These are phyloP conservation scores for Acrocephalus arundinaceus DNA, from an alignment of 2,113 vertebrate species.

Conservation along the genomic window DNA sequence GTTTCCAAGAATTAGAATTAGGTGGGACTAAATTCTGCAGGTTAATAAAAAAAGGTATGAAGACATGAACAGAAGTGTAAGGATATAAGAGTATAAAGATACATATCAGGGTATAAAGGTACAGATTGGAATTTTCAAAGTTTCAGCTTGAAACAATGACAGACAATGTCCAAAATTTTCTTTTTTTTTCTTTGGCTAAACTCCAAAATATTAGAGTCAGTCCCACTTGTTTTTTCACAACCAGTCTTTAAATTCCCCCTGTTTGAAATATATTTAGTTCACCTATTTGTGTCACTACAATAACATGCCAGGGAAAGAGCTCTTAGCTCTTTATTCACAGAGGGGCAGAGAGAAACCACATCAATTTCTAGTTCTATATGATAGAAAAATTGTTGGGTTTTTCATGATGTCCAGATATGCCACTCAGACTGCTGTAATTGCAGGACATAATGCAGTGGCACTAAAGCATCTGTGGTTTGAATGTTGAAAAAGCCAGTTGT, in stretches of 20 bases:
- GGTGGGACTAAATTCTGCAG: background rate
- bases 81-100: background rate
- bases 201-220: background rate
- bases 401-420: background rate
- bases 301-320: background rate
- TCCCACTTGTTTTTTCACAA: background rate
- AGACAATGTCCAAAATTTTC: background rate
- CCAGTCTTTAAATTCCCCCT: background rate
- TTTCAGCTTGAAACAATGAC: background rate
- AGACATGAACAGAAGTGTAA: background rate
- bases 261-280: background rate
- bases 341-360: background rate
- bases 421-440: background rate
- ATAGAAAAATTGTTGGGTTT: accelerated
- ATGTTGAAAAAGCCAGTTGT: background rate
- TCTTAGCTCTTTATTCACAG: background rate
- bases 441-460: background rate
- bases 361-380: background rate
- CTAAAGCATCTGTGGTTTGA: background rate
- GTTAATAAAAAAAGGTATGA: background rate
- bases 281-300: background rate
- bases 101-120: background rate
- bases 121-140: background rate
- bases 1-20: background rate
- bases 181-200: background rate